Conservation (phyloP, 2,113 vertebrate genomes). For the Bubo bubo region DNA sequence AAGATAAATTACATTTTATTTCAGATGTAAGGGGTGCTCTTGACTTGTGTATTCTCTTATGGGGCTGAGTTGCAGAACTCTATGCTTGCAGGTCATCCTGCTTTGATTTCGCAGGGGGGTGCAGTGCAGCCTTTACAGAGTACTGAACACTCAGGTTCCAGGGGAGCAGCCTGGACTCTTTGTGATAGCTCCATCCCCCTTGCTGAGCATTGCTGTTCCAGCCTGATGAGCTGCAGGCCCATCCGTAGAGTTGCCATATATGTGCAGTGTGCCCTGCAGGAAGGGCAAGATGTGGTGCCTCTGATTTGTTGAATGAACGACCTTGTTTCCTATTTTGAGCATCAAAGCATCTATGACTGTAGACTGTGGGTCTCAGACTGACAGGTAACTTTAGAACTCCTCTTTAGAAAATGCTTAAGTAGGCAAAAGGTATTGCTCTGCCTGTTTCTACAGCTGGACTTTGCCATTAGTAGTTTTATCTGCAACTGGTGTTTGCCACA, state of each 20-base stretch:
- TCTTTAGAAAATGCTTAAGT: not conserved
- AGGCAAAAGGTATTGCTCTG: not conserved
- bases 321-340: not conserved
- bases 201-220: not conserved
- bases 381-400: not conserved
- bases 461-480: not conserved
- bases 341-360: not conserved
- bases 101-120: not conserved
- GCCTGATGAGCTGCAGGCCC: not conserved
- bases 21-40: not conserved
- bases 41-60: not conserved
- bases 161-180: not conserved
- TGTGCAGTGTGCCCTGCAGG: not conserved
- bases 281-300: not conserved
- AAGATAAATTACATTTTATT: not conserved
- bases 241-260: not conserved
- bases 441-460: not conserved
- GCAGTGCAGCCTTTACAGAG: not conserved
- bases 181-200: not conserved
- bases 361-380: not conserved
- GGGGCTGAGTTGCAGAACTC: not conserved
- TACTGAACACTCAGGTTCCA: not conserved
- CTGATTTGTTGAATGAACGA: not conserved
- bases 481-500: not conserved
- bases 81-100: not conserved